A percentile compares a stretch with the other conserved stretches of the same genome.
Conservation (phyloP, 2,888 invertebrate genomes). For the Netelia melanura region DNA sequence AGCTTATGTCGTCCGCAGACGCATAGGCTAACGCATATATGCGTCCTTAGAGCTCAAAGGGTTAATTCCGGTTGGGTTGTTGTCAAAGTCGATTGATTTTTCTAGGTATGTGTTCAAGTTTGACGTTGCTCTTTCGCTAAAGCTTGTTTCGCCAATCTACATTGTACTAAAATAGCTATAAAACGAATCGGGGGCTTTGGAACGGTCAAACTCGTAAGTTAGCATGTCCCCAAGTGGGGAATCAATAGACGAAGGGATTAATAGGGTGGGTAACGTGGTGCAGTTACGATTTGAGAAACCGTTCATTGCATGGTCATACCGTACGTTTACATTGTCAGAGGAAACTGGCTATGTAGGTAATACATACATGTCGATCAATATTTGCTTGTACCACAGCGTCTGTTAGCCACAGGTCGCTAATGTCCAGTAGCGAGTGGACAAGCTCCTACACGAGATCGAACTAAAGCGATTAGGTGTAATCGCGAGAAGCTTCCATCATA, state of each 20-base stretch:
- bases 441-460: conserved; percentile 19
- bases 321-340: conserved; percentile 46
- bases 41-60: too few species aligned
- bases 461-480: background rate
- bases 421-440: conserved; percentile 13
- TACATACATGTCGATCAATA: conserved; percentile 45
- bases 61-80: too few species aligned
- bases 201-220: background rate
- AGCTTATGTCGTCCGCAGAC: too few species aligned
- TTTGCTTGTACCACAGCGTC: conserved; percentile 28
- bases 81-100: too few species aligned
- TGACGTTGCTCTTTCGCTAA: too few species aligned
- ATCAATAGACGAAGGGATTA: conserved; percentile 41
- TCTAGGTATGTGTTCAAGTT: too few species aligned
- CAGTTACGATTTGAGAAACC: conserved; percentile 21
- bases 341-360: conserved; percentile 29
- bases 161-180: too few species aligned
- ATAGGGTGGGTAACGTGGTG: conserved; percentile 21
- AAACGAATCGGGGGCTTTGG: too few species aligned
- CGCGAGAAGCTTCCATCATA: background rate
- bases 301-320: conserved; percentile 23
- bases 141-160: too few species aligned
- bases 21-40: too few species aligned
- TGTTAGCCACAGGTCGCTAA: conserved; percentile 31
- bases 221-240: background rate